Evolutionary conservation across 2,888 invertebrate genomes (phyloP).

Genomic region (Cerastoderma edule): DNA sequence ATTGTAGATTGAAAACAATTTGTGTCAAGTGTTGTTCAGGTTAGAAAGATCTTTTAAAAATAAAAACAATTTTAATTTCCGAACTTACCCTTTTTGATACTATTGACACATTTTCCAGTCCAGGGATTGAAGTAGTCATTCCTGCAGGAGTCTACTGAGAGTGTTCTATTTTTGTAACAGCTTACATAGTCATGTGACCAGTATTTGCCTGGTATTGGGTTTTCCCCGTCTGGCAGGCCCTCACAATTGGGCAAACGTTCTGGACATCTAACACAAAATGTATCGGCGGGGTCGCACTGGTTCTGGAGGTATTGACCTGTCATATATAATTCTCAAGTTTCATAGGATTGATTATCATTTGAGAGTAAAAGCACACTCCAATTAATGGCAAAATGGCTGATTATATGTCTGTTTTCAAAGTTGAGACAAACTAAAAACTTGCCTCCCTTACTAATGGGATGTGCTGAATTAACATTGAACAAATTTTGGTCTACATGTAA

Average conservation of each 20-base stretch:
- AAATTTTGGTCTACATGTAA: no score
- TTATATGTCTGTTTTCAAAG: no score
- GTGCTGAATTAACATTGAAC: no score
- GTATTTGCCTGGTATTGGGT: slow-evolving; percentile 44
- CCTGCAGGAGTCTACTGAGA: slow-evolving; percentile 39
- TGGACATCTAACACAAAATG: slow-evolving; percentile 48
- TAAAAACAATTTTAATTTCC: not conserved
- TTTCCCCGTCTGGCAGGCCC: slow-evolving; percentile 57
- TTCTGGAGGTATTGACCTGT: slow-evolving; percentile 62
- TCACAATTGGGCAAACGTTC: slow-evolving; percentile 58
- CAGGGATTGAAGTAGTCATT: slow-evolving; percentile 53
- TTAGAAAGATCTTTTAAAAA: no score
- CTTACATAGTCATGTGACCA: slow-evolving; percentile 52
- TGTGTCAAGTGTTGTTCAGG: no score
- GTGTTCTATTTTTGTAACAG: slow-evolving; percentile 57
- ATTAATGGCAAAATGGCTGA: no score
- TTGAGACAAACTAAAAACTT: no score
- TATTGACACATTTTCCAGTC: slow-evolving; percentile 44
- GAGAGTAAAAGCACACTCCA: no score
- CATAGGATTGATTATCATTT: not conserved
- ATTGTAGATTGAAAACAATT: no score
- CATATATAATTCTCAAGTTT: no score
- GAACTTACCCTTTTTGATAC: slow-evolving; percentile 43
- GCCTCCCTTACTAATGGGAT: no score
- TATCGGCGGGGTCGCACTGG: slow-evolving; percentile 40